Conservation (phyloP, 2,797 vertebrate genomes). For the Lerista edwardsae region DNA sequence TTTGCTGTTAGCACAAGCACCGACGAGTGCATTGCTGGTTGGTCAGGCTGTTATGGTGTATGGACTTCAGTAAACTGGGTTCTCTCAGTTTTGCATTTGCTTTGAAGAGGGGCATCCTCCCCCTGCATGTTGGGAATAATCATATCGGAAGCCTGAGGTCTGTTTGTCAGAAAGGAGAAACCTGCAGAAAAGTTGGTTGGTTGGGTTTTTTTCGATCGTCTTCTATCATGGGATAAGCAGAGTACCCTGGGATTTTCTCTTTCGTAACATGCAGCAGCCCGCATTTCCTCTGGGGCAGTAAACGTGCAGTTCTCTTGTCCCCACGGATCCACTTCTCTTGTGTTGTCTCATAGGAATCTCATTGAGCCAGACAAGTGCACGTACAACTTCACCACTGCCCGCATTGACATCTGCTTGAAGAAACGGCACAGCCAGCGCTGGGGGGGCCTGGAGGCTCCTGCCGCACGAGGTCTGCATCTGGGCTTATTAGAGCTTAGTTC, state of each 20-base stretch:
- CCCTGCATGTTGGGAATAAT: not conserved
- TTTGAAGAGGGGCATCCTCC: not conserved
- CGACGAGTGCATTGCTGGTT: not conserved
- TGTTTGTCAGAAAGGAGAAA: not conserved
- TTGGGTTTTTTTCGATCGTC: not conserved
- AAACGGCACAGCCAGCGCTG: constrained; percentile 98
- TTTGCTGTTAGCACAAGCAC: not conserved
- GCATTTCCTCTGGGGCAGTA: not conserved
- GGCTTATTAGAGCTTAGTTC: not conserved
- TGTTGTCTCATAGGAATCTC: constrained; percentile 85
- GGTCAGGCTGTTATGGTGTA: too few relatives aligned
- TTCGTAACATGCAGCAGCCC: too few relatives aligned
- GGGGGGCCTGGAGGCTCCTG: constrained; percentile 93
- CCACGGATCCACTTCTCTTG: fast-evolving
- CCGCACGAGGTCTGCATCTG: constrained; percentile 96
- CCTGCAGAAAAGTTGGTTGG: not conserved
- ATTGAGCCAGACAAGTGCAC: constrained; percentile 93
- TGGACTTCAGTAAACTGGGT: not conserved
- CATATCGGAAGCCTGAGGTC: not conserved
- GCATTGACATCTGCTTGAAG: constrained; percentile 91
- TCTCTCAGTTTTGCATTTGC: not conserved
- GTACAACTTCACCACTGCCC: constrained; percentile 90
- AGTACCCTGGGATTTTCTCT: not conserved
- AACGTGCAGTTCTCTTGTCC: not conserved
- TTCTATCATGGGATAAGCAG: not conserved